phyloP scores from a whole-genome alignment of 2,797 vertebrate species.

The Chrysocyon brachyurus region DNA sequence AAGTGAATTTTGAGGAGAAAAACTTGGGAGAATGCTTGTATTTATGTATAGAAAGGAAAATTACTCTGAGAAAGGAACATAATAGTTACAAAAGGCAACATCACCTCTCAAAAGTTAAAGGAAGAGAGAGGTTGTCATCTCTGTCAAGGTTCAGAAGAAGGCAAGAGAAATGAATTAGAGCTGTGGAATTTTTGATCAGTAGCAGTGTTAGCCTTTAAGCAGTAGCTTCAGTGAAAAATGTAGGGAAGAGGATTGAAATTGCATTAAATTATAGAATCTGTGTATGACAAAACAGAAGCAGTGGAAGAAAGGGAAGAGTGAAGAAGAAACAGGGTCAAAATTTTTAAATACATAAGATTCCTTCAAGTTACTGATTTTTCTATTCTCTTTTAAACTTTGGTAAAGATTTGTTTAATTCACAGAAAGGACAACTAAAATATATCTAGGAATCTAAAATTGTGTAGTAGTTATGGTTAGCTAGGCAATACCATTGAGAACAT shows the following conservation, averaged over 20 bases:
- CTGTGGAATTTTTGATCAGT: neutral
- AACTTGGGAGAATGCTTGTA: neutral
- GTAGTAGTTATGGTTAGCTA: neutral
- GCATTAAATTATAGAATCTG: neutral
- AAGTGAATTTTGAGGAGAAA: slow-evolving; percentile 30
- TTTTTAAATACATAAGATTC: neutral
- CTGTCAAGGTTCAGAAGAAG: neutral
- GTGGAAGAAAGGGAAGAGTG: neutral
- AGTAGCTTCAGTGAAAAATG: neutral
- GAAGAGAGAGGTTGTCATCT: neutral
- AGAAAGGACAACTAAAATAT: slow-evolving; percentile 3
- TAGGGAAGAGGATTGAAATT: neutral
- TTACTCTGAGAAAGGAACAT: neutral
- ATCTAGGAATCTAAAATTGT: slow-evolving; percentile 15
- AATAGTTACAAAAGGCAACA: neutral
- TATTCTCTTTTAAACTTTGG: slow-evolving; percentile 1
- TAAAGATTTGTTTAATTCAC: neutral
- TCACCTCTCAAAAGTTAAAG: neutral
- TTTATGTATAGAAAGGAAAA: neutral
- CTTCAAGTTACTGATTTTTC: neutral
- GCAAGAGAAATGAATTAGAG: neutral
- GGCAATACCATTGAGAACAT: neutral
- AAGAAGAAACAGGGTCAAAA: neutral
- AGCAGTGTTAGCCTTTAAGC: neutral
- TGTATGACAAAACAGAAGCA: neutral